Percentiles rank a stretch among this genome's conserved stretches.
These are phyloP conservation scores for Ormyrus pomaceus DNA, from an alignment of 2,888 invertebrate genomes.

Conservation along the genomic window DNA sequence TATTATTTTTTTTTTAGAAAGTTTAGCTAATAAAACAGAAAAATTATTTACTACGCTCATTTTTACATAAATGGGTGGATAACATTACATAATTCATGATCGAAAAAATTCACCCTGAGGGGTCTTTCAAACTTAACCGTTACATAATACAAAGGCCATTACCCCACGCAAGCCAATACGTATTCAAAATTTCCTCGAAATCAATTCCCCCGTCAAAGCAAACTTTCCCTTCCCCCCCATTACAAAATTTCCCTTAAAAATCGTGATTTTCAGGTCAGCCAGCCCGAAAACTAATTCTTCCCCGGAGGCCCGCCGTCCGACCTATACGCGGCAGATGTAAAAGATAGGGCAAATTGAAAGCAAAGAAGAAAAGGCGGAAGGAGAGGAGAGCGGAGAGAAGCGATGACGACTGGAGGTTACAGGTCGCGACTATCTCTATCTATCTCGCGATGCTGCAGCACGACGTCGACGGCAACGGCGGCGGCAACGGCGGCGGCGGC, in stretches of 20 bases:
- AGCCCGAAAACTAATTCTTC: slow-evolving; percentile 23
- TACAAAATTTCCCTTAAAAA: not conserved
- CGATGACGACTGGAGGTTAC: slow-evolving; percentile 53
- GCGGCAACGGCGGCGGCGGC: not conserved
- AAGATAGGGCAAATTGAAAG: slow-evolving; percentile 72
- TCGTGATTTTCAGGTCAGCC: slow-evolving; percentile 5
- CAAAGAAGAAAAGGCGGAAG: slow-evolving; percentile 59
- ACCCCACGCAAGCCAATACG: not conserved
- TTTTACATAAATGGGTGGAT: too few relatives aligned
- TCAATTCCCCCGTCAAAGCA: not conserved
- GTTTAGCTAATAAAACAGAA: too few relatives aligned
- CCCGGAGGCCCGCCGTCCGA: not conserved
- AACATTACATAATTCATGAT: too few relatives aligned
- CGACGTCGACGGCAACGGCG: not conserved
- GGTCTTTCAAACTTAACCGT: too few relatives aligned
- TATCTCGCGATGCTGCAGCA: slow-evolving; percentile 13
- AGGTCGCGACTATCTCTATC: slow-evolving; percentile 32
- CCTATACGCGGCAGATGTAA: slow-evolving; percentile 65
- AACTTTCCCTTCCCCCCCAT: not conserved
- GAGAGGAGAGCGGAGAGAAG: slow-evolving; percentile 11
- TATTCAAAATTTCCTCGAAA: slow-evolving; percentile 2
- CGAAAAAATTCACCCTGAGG: too few relatives aligned
- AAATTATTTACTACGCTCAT: too few relatives aligned
- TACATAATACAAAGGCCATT: not conserved
- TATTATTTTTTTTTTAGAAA: too few relatives aligned